Percentiles rank a stretch among this genome's conserved stretches.
phyloP scores from a whole-genome alignment of 2,113 vertebrate species.

The Dasypus novemcinctus region DNA sequence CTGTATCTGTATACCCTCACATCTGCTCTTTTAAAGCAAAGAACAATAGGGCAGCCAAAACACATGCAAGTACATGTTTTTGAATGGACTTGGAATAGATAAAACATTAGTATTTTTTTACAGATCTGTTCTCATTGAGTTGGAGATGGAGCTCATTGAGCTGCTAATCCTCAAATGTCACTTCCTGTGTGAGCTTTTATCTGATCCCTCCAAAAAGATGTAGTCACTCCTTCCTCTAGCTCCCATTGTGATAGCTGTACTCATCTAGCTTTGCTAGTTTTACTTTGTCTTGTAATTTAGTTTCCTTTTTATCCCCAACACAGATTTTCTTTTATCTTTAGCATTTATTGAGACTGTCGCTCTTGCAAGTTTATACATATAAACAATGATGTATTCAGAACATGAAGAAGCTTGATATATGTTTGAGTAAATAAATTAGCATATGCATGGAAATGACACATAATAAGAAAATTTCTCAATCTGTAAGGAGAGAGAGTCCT shows the following conservation, averaged over 20 bases:
- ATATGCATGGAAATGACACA: neutral
- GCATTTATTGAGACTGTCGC: neutral
- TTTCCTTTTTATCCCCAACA: neutral
- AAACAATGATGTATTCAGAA: neutral
- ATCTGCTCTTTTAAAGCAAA: neutral
- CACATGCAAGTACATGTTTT: neutral
- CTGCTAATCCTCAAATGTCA: neutral
- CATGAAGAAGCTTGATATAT: neutral
- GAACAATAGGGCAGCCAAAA: neutral
- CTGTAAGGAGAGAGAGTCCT: neutral
- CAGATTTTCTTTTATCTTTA: neutral
- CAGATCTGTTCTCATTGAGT: neutral
- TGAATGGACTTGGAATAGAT: neutral
- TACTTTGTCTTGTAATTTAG: neutral
- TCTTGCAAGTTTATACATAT: neutral
- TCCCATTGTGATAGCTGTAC: neutral
- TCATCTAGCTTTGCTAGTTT: neutral
- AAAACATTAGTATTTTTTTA: neutral
- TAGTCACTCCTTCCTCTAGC: neutral
- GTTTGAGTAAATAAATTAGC: neutral
- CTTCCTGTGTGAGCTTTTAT: neutral
- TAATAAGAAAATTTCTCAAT: neutral
- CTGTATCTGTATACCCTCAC: neutral
- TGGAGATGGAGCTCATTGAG: neutral
- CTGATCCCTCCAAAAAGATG: neutral